phyloP scores from a whole-genome alignment of 2,113 vertebrate genomes.

The Emydocephalus ijimae region DNA sequence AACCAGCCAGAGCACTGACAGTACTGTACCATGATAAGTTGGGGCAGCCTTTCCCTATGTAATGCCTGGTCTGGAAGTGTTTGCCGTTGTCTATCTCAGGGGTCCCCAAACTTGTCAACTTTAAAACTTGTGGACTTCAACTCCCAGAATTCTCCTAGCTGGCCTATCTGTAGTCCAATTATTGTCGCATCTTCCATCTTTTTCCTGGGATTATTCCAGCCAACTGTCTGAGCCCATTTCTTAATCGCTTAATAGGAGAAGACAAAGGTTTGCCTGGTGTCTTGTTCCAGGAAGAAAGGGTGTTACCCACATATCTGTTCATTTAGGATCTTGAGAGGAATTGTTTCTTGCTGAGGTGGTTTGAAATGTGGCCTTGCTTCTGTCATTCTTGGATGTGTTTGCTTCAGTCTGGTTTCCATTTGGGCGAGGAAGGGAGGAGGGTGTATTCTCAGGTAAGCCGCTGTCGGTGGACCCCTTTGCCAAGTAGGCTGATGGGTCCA shows the following conservation, averaged over 20 bases:
- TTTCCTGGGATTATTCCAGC: not conserved
- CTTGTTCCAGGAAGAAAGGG: not conserved
- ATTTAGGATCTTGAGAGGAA: not conserved
- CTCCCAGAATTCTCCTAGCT: not conserved
- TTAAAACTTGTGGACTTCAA: no score
- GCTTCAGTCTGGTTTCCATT: not conserved
- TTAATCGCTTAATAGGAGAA: not conserved
- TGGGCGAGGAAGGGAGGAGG: no score
- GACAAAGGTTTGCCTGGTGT: not conserved
- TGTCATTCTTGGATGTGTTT: not conserved
- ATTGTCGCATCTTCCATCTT: not conserved
- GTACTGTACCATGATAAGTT: not conserved
- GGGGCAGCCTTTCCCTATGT: not conserved
- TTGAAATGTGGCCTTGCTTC: not conserved
- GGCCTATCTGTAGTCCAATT: not conserved
- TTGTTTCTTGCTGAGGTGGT: not conserved
- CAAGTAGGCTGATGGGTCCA: not conserved
- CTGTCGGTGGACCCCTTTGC: not conserved
- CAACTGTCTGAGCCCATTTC: no score
- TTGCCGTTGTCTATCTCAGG: not conserved
- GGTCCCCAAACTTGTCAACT: no score
- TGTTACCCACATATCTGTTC: not conserved
- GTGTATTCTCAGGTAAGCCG: not conserved
- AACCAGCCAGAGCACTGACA: not conserved
- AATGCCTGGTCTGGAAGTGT: not conserved